Conservation (phyloP, 2,888 invertebrate species). For the Diarsia mendica region DNA sequence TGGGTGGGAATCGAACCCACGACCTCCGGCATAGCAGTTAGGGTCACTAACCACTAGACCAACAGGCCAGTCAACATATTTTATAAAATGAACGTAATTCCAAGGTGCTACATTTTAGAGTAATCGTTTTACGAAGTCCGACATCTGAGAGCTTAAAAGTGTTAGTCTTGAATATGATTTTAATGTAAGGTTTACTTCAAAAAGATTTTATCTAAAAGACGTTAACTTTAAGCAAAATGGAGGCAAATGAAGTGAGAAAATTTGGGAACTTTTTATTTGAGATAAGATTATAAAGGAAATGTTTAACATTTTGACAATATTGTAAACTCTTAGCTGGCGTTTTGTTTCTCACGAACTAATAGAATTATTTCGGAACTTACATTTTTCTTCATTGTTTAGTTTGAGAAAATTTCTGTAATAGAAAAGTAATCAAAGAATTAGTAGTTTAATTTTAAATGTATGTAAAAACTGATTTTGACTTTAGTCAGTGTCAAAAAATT, state of each 20-base stretch:
- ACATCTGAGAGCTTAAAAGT: conserved; percentile 22
- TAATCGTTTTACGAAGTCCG: neutral
- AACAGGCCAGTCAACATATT: too few relatives aligned
- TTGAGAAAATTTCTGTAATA: conserved; percentile 3
- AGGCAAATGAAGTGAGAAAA: conserved; percentile 53
- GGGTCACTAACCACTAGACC: too few relatives aligned
- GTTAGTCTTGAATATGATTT: conserved; percentile 34
- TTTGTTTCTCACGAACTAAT: conserved; percentile 14
- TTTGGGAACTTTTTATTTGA: conserved; percentile 38
- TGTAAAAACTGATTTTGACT: neutral
- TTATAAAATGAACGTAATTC: conserved; percentile 1
- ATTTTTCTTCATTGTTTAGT: neutral
- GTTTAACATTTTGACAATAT: conserved; percentile 23
- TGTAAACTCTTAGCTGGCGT: conserved; percentile 1
- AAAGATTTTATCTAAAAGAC: conserved; percentile 49
- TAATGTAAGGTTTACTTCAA: conserved; percentile 34
- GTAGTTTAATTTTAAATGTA: neutral
- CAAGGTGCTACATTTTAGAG: neutral
- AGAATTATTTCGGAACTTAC: neutral
- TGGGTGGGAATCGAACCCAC: too few relatives aligned
- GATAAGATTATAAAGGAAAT: conserved; percentile 45
- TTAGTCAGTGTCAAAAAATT: neutral
- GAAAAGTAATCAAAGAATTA: neutral
- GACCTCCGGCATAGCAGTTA: too few relatives aligned
- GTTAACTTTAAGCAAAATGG: conserved; percentile 35